Evolutionary conservation across 2,797 vertebrate genomes (phyloP).

Genomic region (Melanotaenia pygmaea): DNA sequence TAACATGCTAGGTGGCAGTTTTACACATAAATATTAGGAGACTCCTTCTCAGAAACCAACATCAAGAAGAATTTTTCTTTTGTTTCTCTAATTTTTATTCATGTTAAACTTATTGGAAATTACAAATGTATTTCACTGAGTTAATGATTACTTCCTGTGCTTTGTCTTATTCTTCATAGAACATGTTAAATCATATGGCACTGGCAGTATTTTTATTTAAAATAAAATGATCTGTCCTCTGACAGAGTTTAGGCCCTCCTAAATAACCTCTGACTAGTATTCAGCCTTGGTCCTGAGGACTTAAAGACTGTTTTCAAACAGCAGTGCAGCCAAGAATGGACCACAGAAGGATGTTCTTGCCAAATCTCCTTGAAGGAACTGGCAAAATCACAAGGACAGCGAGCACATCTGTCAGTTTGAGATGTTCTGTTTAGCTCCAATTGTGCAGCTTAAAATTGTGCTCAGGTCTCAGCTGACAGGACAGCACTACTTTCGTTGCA

Average conservation of each 20-base stretch:
- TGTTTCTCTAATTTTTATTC: no score
- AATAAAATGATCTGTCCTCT: background rate
- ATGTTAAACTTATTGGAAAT: no score
- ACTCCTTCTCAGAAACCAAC: no score
- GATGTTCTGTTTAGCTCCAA: conserved; percentile 28
- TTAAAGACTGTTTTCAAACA: conserved; percentile 30
- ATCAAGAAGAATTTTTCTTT: no score
- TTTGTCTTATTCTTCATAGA: background rate
- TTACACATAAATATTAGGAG: no score
- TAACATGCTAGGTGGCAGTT: no score
- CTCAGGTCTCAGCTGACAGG: background rate
- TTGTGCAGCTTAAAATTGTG: conserved; percentile 23
- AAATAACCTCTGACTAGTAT: conserved; percentile 3
- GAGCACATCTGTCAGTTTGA: conserved; percentile 46
- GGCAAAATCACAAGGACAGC: conserved; percentile 45
- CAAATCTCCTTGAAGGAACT: conserved; percentile 41
- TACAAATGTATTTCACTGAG: no score
- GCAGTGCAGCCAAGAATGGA: conserved; percentile 18
- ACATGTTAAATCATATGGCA: background rate
- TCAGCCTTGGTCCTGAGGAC: conserved; percentile 36
- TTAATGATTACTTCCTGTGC: background rate
- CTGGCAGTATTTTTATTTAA: background rate
- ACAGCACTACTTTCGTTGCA: background rate
- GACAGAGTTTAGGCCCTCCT: background rate
- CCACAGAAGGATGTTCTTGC: conserved; percentile 25